A percentile compares a stretch with the other conserved stretches of the same genome.
phyloP scores from a whole-genome alignment of 1,140 invertebrate species.

The Drosophila pectinifera region DNA sequence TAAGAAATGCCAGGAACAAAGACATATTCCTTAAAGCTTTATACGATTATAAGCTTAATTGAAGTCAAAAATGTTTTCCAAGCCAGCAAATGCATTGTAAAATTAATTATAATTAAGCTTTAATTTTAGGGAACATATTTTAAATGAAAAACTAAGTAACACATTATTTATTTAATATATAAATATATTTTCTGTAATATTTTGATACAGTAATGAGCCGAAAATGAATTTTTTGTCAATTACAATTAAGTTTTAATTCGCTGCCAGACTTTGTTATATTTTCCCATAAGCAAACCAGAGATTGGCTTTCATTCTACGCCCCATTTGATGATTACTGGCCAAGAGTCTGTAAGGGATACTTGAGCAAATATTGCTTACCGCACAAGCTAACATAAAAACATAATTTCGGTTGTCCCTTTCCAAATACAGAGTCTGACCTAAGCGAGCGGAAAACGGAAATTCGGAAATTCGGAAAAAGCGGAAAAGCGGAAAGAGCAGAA shows the following conservation, averaged over 20 bases:
- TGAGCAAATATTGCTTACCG: constrained; percentile 47
- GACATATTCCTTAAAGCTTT: too few relatives aligned
- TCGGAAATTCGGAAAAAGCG: constrained; percentile 11
- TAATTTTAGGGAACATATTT: not conserved
- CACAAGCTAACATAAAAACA: constrained; percentile 50
- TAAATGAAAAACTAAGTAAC: not conserved
- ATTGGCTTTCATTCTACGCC: constrained; percentile 9
- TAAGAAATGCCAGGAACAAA: too few relatives aligned
- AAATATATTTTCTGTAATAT: not conserved
- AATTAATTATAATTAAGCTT: too few relatives aligned
- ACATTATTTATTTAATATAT: not conserved
- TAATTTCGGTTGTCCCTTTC: constrained; percentile 41
- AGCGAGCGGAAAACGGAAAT: constrained; percentile 55
- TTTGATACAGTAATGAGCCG: not conserved
- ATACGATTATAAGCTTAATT: too few relatives aligned
- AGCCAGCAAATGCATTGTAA: too few relatives aligned
- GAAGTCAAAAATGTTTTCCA: too few relatives aligned
- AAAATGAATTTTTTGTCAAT: not conserved
- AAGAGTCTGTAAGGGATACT: constrained; percentile 38
- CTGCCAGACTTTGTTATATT: not conserved
- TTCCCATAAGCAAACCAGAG: not conserved
- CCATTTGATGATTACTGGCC: constrained; percentile 40
- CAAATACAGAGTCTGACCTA: constrained; percentile 30
- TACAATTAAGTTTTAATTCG: not conserved
- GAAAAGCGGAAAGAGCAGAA: constrained; percentile 5